These are phyloP conservation scores for Papilio gigon DNA, from an alignment of 2,888 invertebrate species.

Conservation along the genomic window DNA sequence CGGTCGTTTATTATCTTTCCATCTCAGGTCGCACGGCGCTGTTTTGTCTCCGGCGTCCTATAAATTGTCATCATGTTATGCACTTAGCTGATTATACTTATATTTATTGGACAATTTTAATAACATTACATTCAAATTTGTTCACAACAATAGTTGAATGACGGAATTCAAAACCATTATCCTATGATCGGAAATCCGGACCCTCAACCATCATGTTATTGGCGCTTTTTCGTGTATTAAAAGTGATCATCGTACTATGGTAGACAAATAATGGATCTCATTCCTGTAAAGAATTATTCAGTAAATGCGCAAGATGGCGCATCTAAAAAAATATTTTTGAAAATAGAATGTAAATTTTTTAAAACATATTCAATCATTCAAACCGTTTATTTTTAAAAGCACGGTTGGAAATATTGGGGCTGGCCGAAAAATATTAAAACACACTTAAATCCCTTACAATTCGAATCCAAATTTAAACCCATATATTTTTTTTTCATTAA, in stretches of 20 bases:
- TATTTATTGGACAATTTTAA: background rate
- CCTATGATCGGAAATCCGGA: too few relatives aligned
- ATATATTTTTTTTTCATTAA: conserved; percentile 12
- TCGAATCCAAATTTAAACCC: background rate
- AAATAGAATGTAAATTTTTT: background rate
- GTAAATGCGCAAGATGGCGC: background rate
- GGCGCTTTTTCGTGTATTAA: too few relatives aligned
- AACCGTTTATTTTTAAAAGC: background rate
- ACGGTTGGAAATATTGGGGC: background rate
- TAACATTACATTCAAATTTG: background rate
- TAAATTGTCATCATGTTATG: conserved; percentile 13
- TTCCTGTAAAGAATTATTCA: background rate
- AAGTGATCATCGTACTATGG: background rate
- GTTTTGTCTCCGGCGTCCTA: conserved; percentile 43
- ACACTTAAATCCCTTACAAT: background rate
- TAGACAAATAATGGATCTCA: background rate
- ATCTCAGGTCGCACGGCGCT: conserved; percentile 43
- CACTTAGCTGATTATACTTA: background rate
- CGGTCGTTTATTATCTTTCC: conserved; percentile 56
- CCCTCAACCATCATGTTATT: too few relatives aligned
- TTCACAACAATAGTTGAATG: too few relatives aligned
- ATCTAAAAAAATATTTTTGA: background rate
- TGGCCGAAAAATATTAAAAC: background rate
- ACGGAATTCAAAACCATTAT: too few relatives aligned
- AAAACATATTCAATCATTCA: background rate